Evolutionary conservation across 2,888 invertebrate genomes (phyloP), one percentile per base, ranked within the genome.

Genomic region (Dynastes grantii): DNA sequence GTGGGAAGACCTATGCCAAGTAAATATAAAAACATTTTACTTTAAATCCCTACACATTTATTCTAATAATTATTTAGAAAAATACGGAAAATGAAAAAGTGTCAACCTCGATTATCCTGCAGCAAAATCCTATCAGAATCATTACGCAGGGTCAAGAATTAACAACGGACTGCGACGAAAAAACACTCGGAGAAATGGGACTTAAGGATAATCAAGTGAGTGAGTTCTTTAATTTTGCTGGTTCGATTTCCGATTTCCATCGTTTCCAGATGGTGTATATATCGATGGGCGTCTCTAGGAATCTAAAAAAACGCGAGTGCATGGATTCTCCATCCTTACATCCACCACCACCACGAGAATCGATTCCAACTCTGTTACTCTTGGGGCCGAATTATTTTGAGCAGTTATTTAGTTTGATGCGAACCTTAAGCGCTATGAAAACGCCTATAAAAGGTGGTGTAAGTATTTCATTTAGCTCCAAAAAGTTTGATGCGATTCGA

Each of bases 101-200:
- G 29, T 85, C 87, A 63, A 84, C 85, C 78, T 86, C 88, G 40
- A 89, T 77, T 32, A 90, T 9, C 93, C 75, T 81, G 8, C 82
- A 82, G 67, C 96, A 96, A 84, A 96, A 96, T 0, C 96, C 96
- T 0, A 92, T 98, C 75, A 91, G 98, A 64, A 97, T 98, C 92
- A 97, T 98, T 82, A 97, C 97, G 0, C 95, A 96, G 86, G 98
- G 98, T 0, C 97, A 98, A 88, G 98, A 98, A 87, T 90, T 98
- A 6, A 96, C 96, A 0, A 95, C 96, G 2, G 98, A 98, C 85
- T 95, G 95, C 84, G 98, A 98, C 87, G 98, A 98, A 86, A 95
- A 97, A 83, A 95, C 95, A 1, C 89, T 98, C 1, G 94, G 94
- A 55, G 98, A 98, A 87, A 95, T 97, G 91, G 97, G 97, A 29